Evolutionary conservation across 2,797 vertebrate genomes (phyloP), one percentile per base, ranked within the genome.

Genomic region (Lepilemur septentrionalis): DNA sequence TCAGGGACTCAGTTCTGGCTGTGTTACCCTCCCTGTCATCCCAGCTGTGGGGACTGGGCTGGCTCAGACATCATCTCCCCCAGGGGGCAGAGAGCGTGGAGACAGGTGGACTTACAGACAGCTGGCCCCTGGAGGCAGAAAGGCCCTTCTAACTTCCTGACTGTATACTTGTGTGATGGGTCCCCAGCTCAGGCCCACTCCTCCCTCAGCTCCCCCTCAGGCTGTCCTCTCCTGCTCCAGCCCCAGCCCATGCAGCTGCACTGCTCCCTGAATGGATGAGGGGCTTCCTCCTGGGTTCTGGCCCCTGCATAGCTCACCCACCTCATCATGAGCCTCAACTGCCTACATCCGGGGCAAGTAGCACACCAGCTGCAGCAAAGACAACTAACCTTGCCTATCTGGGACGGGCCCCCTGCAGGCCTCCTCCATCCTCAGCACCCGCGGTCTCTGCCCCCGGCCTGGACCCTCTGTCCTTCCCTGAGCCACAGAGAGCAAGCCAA

Each of bases 401-500:
- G 75, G 65, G 59, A 32, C 69, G 70, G 75, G 48, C 30, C 23
- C 46, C 61, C 72, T 18, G 41, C 43, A 57, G 48, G 30, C 50
- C 38, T 85, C 59, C 57, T 89, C 73, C 48, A 65, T 55, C 78
- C 78, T 81, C 32, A 25, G 88, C 81, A 73, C 46, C 75, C 22
- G 4, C 20, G 86, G 93, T 52, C 79, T 93, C n/a, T 76, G 57
- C 28, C 35, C 75, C 35, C 59, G 67, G 43, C 83, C 78, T 87
- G 67, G 50, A 7, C 91, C 91, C 57, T 79, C 50, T 89, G 46
- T 63, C 94, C 92, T 90, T 93, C 81, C 91, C 52, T 59, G 93
- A 79, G 80, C 67, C 89, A 79, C 84, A 91, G 79, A 97, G 73
- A 92, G 55, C 91, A 94, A 94, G 46, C 59, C 50, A 89, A 67